Evolutionary conservation across 2,113 vertebrate genomes (phyloP), one percentile per base, ranked within the genome.

Genomic region (Corythoichthys haematopterus): DNA sequence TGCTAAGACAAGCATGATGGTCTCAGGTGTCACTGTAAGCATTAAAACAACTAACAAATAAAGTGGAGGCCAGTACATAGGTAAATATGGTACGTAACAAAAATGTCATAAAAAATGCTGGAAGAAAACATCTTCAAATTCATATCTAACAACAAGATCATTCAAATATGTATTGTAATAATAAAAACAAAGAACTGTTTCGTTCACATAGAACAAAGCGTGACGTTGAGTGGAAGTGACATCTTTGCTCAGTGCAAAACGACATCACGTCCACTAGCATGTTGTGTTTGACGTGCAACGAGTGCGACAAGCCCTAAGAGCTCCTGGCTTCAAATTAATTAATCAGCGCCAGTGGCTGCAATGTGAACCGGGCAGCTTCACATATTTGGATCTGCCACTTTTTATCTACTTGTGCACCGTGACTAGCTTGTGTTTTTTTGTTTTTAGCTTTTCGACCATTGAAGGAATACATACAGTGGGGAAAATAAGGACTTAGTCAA

Each of bases 341-440:
- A 70, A 70, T 3, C 55, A 56, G 59, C 59, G 70, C 55, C 61
- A 73, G 57, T 66, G 65, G 77, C 52, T 11, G 38, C 58, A 72
- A 74, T 71, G 71, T 71, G 70, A 20, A 65, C 48, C 10, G 37
- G 20, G 51, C 51, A 53, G 51, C 51, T 55, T 13, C 65, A 64
- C 43, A 71, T 50, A 84, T 88, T 80, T 84, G 74, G 68, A 70
- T 79, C 69, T 81, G 78, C 81, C 84, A 81, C 76, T 84, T 85
- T 62, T 79, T 80, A 78, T 83, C 82, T 78, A 71, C 58, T 38
- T 37, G 65, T 73, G 59, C 70, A 2, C 16, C 15, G 50, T 52
- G 50, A n/a, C 50, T n/a, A 43, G 62, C 50, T 69, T 53, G 28
- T 50, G 59, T 51, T 35, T 68, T 69, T 71, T 43, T 43, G 6